Percentiles rank a stretch among this genome's conserved stretches.
Evolutionary conservation across 2,113 vertebrate genomes (phyloP).

Genomic region (Neoarius graeffei): DNA sequence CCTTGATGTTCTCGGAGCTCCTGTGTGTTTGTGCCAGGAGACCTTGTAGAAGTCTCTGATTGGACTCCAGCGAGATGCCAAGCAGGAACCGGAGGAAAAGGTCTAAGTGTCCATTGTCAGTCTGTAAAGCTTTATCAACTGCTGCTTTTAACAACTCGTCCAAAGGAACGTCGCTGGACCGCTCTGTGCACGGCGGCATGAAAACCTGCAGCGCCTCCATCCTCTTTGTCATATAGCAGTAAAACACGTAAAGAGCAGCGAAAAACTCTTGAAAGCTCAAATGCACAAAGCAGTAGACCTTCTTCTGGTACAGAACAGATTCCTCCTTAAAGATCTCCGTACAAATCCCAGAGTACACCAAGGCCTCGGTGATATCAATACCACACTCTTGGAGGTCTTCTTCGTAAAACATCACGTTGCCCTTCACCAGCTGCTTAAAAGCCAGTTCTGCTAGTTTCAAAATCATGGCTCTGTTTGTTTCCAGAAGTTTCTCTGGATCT

Average conservation of each 20-base stretch:
- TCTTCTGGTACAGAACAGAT: conserved; percentile 19
- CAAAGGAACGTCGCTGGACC: background rate
- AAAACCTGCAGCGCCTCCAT: conserved; percentile 19
- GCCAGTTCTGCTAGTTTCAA: conserved; percentile 32
- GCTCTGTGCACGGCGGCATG: background rate
- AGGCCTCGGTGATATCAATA: conserved; percentile 16
- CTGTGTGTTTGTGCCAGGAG: conserved; percentile 13
- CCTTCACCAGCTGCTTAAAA: conserved; percentile 35
- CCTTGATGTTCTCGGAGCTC: conserved; percentile 22
- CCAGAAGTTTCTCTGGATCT: conserved; percentile 23
- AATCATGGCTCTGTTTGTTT: conserved; percentile 15
- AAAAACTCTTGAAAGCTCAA: conserved; percentile 44
- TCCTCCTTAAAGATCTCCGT: conserved; percentile 41
- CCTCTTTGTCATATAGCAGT: conserved; percentile 12
- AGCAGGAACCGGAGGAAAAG: conserved; percentile 37
- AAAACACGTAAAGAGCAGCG: conserved; percentile 23
- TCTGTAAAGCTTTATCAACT: conserved; percentile 17
- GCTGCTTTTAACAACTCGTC: conserved; percentile 33
- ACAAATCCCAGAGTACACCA: conserved; percentile 33
- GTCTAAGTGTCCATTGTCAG: conserved; percentile 23
- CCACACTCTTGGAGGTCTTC: conserved; percentile 27
- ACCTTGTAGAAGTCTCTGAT: conserved; percentile 20
- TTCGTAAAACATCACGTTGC: conserved; percentile 34
- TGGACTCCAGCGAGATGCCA: conserved; percentile 28
- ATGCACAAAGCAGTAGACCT: conserved; percentile 38